These are phyloP conservation scores for Perognathus longimembris DNA, from an alignment of 2,113 vertebrate genomes.

Conservation along the genomic window DNA sequence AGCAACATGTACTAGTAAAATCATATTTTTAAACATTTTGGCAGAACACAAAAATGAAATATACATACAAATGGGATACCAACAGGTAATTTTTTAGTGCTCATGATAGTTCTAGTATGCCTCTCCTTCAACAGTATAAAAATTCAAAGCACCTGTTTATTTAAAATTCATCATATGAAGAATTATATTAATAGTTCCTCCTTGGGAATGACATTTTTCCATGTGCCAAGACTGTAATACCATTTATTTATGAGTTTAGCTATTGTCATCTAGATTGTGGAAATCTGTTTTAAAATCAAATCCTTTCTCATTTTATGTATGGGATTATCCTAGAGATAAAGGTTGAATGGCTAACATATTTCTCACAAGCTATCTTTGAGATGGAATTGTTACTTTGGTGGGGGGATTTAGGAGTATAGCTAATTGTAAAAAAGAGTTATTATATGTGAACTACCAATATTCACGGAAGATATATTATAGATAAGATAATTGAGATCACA, in stretches of 20 bases:
- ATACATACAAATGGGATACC: background rate
- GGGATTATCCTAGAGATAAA: constrained; percentile 59
- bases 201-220: constrained; percentile 36
- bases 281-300: constrained; percentile 63
- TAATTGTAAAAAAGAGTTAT: constrained; percentile 58
- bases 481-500: constrained; percentile 25
- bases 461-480: background rate
- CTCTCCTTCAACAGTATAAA: background rate
- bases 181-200: constrained; percentile 37
- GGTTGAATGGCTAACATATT: constrained; percentile 27
- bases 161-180: constrained; percentile 30
- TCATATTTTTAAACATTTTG: background rate
- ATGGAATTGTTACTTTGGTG: constrained; percentile 9
- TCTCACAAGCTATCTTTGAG: constrained; percentile 53
- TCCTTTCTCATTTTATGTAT: constrained; percentile 59
- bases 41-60: background rate
- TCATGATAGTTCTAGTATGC: background rate
- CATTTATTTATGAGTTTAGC: constrained; percentile 60
- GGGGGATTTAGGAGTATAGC: background rate
- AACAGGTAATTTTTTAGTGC: background rate
- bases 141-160: constrained; percentile 39
- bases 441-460: constrained; percentile 31
- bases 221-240: constrained; percentile 25
- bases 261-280: constrained; percentile 54
- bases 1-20: background rate